phyloP scores from a whole-genome alignment of 2,888 invertebrate genomes.

The Polylopha cassiicola region DNA sequence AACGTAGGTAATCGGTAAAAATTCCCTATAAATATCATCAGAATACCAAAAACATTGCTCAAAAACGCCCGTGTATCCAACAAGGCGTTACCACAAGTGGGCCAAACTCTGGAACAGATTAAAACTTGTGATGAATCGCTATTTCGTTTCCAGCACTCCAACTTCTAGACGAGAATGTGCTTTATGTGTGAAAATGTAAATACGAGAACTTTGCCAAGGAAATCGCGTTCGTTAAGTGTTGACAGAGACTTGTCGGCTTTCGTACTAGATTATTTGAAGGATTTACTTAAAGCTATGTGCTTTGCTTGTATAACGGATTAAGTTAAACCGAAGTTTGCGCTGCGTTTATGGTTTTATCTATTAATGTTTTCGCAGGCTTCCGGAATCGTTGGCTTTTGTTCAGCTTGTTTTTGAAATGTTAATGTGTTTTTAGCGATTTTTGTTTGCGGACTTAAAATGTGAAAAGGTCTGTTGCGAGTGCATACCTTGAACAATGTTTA shows the following conservation, averaged over 20 bases:
- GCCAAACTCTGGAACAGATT: conserved; percentile 69
- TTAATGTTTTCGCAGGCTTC: conserved; percentile 51
- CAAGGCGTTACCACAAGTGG: conserved; percentile 47
- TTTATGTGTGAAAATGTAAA: conserved; percentile 74
- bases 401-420: conserved; percentile 12
- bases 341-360: conserved; percentile 49
- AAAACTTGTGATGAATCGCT: conserved; percentile 74
- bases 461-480: no score
- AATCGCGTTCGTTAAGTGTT: conserved; percentile 66
- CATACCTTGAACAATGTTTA: no score
- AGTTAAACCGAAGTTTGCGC: conserved; percentile 51
- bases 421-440: no score
- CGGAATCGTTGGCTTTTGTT: conserved; percentile 32
- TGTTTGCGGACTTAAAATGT: no score
- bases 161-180: conserved; percentile 65
- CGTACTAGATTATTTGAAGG: conserved; percentile 69
- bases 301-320: conserved; percentile 63
- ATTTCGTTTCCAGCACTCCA: conserved; percentile 63
- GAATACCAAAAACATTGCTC: no score
- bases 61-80: conserved; percentile 26
- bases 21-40: no score
- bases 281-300: conserved; percentile 68
- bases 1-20: no score
- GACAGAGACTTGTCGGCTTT: conserved; percentile 67
- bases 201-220: conserved; percentile 64